A percentile compares a stretch with the other conserved stretches of the same genome.
These are phyloP conservation scores for Scarus forsteni DNA, from an alignment of 2,797 vertebrate species.

Conservation along the genomic window DNA sequence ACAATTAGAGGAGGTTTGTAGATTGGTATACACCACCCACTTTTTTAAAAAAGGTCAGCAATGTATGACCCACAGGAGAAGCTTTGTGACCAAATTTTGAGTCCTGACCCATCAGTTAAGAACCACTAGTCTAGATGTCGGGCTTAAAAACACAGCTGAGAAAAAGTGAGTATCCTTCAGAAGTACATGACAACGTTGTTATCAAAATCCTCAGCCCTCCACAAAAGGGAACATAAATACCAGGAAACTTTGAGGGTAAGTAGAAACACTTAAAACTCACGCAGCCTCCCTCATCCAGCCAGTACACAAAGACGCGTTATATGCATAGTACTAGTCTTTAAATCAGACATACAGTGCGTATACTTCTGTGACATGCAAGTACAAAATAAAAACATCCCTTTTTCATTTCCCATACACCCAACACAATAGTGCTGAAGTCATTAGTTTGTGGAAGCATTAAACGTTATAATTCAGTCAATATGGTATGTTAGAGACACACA, in stretches of 20 bases:
- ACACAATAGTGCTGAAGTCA: conserved; percentile 68
- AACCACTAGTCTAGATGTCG: not conserved
- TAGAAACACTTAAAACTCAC: conserved; percentile 18
- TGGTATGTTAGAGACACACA: conserved; percentile 45
- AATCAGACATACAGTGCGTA: conserved; percentile 56
- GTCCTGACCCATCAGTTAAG: no score
- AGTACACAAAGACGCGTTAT: conserved; percentile 64
- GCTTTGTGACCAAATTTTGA: no score
- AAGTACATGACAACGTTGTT: conserved; percentile 19
- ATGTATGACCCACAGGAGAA: no score
- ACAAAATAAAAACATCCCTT: conserved; percentile 59
- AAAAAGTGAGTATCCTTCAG: not conserved
- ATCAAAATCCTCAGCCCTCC: conserved; percentile 22
- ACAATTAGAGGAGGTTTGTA: no score
- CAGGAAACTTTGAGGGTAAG: conserved; percentile 8
- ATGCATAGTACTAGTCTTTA: conserved; percentile 85
- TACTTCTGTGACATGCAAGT: conserved; percentile 73
- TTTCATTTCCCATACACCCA: conserved; percentile 62
- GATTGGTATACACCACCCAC: no score
- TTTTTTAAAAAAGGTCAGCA: no score
- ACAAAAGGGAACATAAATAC: not conserved
- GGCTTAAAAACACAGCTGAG: conserved; percentile 1
- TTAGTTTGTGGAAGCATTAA: conserved; percentile 75
- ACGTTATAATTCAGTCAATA: conserved; percentile 42
- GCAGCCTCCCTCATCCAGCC: conserved; percentile 24